These are phyloP conservation scores for Nothoprocta pentlandii DNA, from an alignment of 2,113 vertebrate species.

Conservation along the genomic window DNA sequence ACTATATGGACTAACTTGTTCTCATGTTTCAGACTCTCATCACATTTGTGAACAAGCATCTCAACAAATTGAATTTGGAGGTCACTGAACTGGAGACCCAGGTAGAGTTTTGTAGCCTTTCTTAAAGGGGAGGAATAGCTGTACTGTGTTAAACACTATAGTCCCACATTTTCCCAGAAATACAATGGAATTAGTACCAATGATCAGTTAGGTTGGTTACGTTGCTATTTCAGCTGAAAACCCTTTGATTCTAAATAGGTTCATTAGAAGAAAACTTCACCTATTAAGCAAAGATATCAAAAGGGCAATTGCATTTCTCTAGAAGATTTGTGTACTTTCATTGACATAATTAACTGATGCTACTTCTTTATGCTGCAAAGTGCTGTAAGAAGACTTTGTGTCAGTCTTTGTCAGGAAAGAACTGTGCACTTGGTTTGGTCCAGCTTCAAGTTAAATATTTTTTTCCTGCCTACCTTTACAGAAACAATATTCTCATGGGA, in stretches of 20 bases:
- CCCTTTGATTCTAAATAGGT: background rate
- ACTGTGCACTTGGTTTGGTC: background rate
- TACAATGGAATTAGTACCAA: background rate
- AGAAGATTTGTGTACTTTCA: background rate
- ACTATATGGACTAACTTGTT: constrained; percentile 6
- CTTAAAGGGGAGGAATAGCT: background rate
- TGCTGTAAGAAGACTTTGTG: background rate
- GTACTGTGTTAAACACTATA: background rate
- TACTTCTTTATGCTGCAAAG: background rate
- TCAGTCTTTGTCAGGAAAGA: background rate
- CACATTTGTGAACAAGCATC: constrained; percentile 98
- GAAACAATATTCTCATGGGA: background rate
- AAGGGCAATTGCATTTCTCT: background rate
- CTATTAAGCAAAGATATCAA: background rate
- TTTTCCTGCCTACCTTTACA: constrained; percentile 37
- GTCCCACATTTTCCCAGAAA: background rate
- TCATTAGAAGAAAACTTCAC: background rate
- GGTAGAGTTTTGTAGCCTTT: constrained; percentile 76
- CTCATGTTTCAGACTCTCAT: constrained; percentile 89
- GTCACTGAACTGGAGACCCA: constrained; percentile 98
- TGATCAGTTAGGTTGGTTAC: background rate
- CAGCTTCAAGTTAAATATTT: background rate
- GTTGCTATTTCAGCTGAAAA: background rate
- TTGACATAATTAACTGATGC: background rate
- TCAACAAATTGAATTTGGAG: constrained; percentile 97